Evolutionary conservation across 2,797 vertebrate genomes (phyloP), one percentile per base, ranked within the genome.

Genomic region (Poeciliopsis gracilis): DNA sequence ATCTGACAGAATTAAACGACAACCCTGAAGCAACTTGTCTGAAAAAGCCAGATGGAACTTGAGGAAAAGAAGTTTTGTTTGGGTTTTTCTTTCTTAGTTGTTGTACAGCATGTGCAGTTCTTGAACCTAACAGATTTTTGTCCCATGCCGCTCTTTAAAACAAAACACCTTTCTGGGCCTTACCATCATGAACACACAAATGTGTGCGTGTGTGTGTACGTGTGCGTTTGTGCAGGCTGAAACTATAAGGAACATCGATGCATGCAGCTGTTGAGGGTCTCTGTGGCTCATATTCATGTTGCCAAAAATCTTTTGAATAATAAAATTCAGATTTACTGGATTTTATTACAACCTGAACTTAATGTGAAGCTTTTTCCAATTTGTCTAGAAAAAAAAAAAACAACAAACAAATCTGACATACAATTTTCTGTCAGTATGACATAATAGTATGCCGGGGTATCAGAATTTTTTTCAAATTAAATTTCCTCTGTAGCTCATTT

Each of bases 231-330:
- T 76, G 79, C 59, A 78, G 87, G 53, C 73, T 11, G n/a, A 6
- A 55, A 16, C 75, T 77, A 78, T 4, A 28, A 81, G 80, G 73
- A 82, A 78, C 79, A 79, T 85, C 77, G 77, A 88, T 89, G 7
- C 86, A 88, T 89, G 7, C 86, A 87, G 81, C 73, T 76, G 73
- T 70, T 5, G 80, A 86, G 82, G 55, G 55, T 70, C 77, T 80
- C 77, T 43, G 69, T 77, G 75, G 76, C 77, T 13, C 57, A 70
- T 55, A 30, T 73, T 88, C 86, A 83, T 63, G 77, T 67, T 75
- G 79, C 79, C 80, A 79, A 70, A 73, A 78, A 38, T 75, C 67
- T 75, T 20, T 80, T 43, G 77, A 77, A 80, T 16, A 78, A 74
- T 77, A 63, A 45, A 57, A 66, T 43, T 66, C 75, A 38, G 76